Percentiles rank a stretch among this genome's conserved stretches.
Evolutionary conservation across 2,888 invertebrate genomes (phyloP).

Genomic region (Netelia melanura): DNA sequence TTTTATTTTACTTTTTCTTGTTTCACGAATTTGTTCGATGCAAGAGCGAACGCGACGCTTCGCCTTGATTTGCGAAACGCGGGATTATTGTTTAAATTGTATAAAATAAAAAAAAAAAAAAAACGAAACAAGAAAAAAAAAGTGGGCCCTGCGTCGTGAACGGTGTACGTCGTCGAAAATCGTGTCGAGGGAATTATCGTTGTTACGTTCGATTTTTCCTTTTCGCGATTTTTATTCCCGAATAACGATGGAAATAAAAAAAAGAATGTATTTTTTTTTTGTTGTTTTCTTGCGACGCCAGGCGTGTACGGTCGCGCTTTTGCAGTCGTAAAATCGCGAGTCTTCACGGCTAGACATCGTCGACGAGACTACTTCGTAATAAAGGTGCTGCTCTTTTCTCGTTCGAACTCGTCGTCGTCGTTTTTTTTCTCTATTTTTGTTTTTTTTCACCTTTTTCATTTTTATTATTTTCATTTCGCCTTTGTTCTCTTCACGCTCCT

Average conservation of each 20-base stretch:
- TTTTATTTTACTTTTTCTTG: constrained; percentile 37
- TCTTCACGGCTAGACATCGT: constrained; percentile 23
- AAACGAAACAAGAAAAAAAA: too few species aligned
- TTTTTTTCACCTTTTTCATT: constrained; percentile 19
- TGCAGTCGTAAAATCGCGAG: constrained; percentile 17
- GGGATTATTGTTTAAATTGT: neutral
- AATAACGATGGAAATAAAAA: neutral
- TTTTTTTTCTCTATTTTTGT: constrained; percentile 11
- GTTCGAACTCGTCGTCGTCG: constrained; percentile 6
- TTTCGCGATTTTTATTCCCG: neutral
- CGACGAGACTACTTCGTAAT: constrained; percentile 4
- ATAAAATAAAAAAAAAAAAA: neutral
- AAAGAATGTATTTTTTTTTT: neutral
- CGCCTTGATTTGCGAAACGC: neutral
- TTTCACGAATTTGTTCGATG: constrained; percentile 35
- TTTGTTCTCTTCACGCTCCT: constrained; percentile 46
- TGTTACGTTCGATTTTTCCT: neutral
- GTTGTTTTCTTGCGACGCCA: constrained; percentile 14
- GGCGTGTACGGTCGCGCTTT: neutral
- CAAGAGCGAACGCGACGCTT: constrained; percentile 20
- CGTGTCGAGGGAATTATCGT: neutral
- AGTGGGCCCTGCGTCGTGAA: neutral
- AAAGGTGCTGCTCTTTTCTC: constrained; percentile 16
- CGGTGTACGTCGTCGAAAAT: neutral
- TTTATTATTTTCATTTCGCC: constrained; percentile 5